Percentiles rank a stretch among this genome's conserved stretches.
These are phyloP conservation scores for Rotaria socialis DNA, from an alignment of 2,888 invertebrate species.

Conservation along the genomic window DNA sequence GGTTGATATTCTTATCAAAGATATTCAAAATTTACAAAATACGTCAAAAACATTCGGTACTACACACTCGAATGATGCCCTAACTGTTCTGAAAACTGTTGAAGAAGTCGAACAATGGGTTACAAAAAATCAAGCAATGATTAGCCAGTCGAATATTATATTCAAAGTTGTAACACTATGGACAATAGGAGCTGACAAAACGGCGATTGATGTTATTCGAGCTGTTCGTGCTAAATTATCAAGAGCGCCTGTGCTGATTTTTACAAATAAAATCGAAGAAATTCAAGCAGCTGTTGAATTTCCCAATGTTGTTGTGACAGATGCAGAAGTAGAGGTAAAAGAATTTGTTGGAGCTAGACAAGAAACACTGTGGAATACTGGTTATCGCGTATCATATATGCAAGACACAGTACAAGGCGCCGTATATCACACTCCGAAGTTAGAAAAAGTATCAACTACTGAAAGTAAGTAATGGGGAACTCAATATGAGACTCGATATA, in stretches of 20 bases:
- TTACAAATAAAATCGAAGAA: not conserved
- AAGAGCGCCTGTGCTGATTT: not conserved
- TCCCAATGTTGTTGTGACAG: not conserved
- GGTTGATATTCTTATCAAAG: not conserved
- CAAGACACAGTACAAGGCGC: too few relatives aligned
- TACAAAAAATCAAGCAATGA: not conserved
- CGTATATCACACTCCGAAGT: too few relatives aligned
- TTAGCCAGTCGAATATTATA: not conserved
- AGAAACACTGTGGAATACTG: not conserved
- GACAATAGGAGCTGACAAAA: not conserved
- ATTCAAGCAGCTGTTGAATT: not conserved
- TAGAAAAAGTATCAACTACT: too few relatives aligned
- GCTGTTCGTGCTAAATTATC: not conserved
- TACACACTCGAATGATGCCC: not conserved
- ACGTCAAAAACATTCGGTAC: too few relatives aligned
- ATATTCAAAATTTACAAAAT: not conserved
- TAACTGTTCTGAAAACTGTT: not conserved
- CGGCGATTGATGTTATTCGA: not conserved
- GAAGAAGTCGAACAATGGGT: not conserved
- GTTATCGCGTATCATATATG: not conserved
- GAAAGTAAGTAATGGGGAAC: too few relatives aligned
- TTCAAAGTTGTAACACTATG: not conserved
- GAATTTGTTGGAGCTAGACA: not conserved
- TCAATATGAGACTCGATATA: too few relatives aligned
- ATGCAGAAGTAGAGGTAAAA: not conserved